A percentile compares a stretch with the other conserved stretches of the same genome.
Conservation (phyloP, 2,888 invertebrate species). For the Sialis fuliginosa region DNA sequence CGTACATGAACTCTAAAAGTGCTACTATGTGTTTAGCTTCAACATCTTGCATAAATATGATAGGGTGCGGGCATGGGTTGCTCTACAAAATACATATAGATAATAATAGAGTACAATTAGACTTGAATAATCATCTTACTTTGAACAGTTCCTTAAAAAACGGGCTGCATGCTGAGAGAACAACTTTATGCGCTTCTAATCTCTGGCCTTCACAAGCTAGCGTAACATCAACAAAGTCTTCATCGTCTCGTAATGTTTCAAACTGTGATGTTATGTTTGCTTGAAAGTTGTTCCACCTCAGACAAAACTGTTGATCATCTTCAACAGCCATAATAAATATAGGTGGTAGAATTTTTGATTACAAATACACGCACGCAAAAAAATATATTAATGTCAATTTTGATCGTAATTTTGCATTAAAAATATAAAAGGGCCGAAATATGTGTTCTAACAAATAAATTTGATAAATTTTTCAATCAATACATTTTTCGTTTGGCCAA, state of each 20-base stretch:
- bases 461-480: constrained; percentile 1
- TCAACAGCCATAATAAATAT: constrained; percentile 22
- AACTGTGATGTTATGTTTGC: constrained; percentile 75
- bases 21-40: constrained; percentile 61
- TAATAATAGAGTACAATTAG: too few species aligned
- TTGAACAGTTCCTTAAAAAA: constrained; percentile 76
- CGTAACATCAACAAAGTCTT: constrained; percentile 78
- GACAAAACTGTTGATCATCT: constrained; percentile 73
- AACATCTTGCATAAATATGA: constrained; percentile 72
- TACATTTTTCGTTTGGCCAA: constrained; percentile 4
- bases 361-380: neutral
- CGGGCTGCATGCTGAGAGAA: constrained; percentile 72
- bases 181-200: constrained; percentile 72
- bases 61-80: constrained; percentile 71
- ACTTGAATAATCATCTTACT: constrained; percentile 29
- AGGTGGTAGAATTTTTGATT: neutral
- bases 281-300: constrained; percentile 82
- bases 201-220: constrained; percentile 71
- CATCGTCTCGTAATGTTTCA: constrained; percentile 67
- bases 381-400: neutral
- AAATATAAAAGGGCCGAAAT: neutral
- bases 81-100: constrained; percentile 34
- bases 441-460: neutral
- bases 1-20: constrained; percentile 71
- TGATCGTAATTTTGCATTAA: neutral